Evolutionary conservation across 2,888 invertebrate species (phyloP).

Genomic region (Ligdia adustata): DNA sequence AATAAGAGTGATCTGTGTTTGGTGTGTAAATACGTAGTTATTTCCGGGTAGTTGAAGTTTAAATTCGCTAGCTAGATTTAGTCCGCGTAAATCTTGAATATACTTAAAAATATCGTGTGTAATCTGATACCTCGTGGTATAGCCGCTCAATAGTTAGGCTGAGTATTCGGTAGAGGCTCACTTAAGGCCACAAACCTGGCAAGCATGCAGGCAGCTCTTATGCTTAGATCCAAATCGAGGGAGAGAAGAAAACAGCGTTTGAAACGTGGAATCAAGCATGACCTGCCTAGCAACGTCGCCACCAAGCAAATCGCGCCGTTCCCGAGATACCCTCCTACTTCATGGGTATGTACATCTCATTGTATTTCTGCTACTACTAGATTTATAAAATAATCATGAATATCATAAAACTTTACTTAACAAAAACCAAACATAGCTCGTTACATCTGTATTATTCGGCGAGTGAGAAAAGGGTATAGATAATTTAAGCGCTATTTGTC

Average conservation of each 20-base stretch:
- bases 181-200: slow-evolving; percentile 81
- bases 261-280: slow-evolving; percentile 88
- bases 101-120: slow-evolving; percentile 31
- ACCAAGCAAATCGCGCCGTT: slow-evolving; percentile 94
- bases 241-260: slow-evolving; percentile 91
- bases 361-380: not conserved
- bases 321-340: slow-evolving; percentile 93
- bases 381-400: not conserved
- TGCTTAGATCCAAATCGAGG: slow-evolving; percentile 95
- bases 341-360: slow-evolving; percentile 83
- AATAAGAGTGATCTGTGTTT: slow-evolving; percentile 62
- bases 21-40: slow-evolving; percentile 57
- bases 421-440: too few species aligned
- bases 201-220: slow-evolving; percentile 96
- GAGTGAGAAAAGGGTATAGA: too few species aligned
- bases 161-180: slow-evolving; percentile 53
- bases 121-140: slow-evolving; percentile 21
- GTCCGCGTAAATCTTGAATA: slow-evolving; percentile 43
- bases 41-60: slow-evolving; percentile 32
- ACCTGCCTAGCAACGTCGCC: slow-evolving; percentile 94
- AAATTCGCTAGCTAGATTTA: slow-evolving; percentile 57
- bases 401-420: not conserved
- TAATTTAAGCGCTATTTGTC: too few species aligned
- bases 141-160: slow-evolving; percentile 41
- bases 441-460: too few species aligned